Evolutionary conservation across 37 sponge, comb jelly and placozoan genomes (phyloP).

Genomic region (Cliona cf. orientalis): DNA sequence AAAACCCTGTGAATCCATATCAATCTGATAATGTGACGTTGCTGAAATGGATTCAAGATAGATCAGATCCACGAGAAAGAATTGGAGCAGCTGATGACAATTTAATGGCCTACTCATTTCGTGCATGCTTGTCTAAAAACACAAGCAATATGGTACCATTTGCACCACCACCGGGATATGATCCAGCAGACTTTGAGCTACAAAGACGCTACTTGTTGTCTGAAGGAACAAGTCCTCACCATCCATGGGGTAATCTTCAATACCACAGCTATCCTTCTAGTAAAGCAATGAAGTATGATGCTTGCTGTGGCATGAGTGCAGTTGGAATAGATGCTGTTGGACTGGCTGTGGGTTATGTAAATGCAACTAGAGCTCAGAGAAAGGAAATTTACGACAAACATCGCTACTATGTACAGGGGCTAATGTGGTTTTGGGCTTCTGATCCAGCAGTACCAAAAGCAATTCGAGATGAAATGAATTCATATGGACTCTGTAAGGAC

Average conservation of each 20-base stretch:
- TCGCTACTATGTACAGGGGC: constrained; percentile 3
- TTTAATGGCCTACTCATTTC: constrained; percentile 2
- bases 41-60: not conserved
- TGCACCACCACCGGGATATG: not conserved
- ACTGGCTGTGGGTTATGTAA: not conserved
- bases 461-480: not conserved
- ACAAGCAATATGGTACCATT: not conserved
- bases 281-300: not conserved
- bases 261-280: not conserved
- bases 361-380: not conserved
- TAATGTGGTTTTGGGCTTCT: constrained; percentile 8
- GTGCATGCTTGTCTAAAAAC: not conserved
- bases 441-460: not conserved
- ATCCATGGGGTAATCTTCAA: not conserved
- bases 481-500: constrained; percentile 9
- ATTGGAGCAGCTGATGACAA: not conserved
- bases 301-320: not conserved
- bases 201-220: not conserved
- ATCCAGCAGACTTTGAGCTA: not conserved
- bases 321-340: constrained; percentile 6
- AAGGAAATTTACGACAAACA: not conserved
- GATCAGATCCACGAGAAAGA: not conserved
- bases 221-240: not conserved
- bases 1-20: not conserved
- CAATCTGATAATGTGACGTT: too few relatives aligned